These are phyloP conservation scores for Brienomyrus brachyistius DNA, from an alignment of 2,113 vertebrate genomes.

Conservation along the genomic window DNA sequence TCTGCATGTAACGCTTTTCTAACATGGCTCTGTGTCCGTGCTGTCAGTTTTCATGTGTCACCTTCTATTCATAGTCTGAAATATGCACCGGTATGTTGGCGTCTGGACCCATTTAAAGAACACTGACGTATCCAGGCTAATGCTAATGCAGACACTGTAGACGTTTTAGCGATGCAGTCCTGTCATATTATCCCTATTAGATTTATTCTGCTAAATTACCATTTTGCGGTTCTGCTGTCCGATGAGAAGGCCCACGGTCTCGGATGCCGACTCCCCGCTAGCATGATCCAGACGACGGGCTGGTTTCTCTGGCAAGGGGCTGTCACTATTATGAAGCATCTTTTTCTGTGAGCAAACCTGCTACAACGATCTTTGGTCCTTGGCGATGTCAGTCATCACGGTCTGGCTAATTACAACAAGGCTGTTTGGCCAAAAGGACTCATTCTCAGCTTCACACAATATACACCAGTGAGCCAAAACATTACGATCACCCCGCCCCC, in stretches of 20 bases:
- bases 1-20: slow-evolving; percentile 18
- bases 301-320: neutral
- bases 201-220: neutral
- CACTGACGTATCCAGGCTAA: neutral
- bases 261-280: slow-evolving; percentile 32
- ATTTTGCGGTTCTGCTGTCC: neutral
- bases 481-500: neutral
- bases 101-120: neutral
- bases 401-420: neutral
- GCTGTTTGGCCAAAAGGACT: too few relatives aligned
- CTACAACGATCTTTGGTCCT: neutral
- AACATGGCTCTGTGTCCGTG: neutral
- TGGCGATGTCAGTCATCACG: neutral
- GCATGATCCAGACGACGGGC: slow-evolving; percentile 48
- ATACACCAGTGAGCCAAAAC: neutral
- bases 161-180: slow-evolving; percentile 34
- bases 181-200: neutral
- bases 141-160: slow-evolving; percentile 41
- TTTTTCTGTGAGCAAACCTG: neutral
- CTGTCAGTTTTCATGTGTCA: slow-evolving; percentile 11
- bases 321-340: neutral
- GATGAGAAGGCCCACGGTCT: neutral
- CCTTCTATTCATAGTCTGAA: slow-evolving; percentile 15
- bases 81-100: neutral
- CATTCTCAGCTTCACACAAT: neutral